Conservation (phyloP, 2,888 invertebrate species). For the Amaurobius ferox region DNA sequence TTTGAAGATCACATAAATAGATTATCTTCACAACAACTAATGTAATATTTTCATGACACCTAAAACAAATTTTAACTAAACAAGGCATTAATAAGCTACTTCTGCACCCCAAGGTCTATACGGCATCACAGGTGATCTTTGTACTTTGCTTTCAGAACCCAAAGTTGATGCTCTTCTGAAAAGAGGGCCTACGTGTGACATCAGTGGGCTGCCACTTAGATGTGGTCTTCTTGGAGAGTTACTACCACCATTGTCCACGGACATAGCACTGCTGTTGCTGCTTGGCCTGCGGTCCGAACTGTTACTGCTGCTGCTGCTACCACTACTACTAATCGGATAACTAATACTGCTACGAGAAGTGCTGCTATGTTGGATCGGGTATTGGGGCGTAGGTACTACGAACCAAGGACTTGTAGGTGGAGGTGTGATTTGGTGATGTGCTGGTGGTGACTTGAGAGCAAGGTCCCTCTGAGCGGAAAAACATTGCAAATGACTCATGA, state of each 20-base stretch:
- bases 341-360: constrained; percentile 20
- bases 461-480: constrained; percentile 93
- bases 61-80: too few relatives aligned
- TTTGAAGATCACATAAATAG: too few relatives aligned
- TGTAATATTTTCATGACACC: too few relatives aligned
- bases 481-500: constrained; percentile 96
- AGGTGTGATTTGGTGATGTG: constrained; percentile 30
- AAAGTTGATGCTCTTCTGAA: constrained; percentile 39
- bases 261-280: constrained; percentile 14
- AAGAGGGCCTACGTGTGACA: constrained; percentile 60
- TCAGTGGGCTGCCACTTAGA: constrained; percentile 40
- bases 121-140: constrained; percentile 82
- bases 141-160: constrained; percentile 8
- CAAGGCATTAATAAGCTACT: constrained; percentile 88
- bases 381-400: constrained; percentile 60
- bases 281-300: constrained; percentile 1
- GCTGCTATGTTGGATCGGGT: constrained; percentile 24
- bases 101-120: constrained; percentile 98
- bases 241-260: background rate
- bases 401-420: constrained; percentile 72
- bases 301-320: constrained; percentile 14
- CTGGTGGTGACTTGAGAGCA: constrained; percentile 82
- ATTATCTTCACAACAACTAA: too few relatives aligned
- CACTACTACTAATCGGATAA: background rate
- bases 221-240: constrained; percentile 8